Conservation (phyloP, 37 sponge, comb jelly and placozoan species). For the Haliclona indistincta region DNA sequence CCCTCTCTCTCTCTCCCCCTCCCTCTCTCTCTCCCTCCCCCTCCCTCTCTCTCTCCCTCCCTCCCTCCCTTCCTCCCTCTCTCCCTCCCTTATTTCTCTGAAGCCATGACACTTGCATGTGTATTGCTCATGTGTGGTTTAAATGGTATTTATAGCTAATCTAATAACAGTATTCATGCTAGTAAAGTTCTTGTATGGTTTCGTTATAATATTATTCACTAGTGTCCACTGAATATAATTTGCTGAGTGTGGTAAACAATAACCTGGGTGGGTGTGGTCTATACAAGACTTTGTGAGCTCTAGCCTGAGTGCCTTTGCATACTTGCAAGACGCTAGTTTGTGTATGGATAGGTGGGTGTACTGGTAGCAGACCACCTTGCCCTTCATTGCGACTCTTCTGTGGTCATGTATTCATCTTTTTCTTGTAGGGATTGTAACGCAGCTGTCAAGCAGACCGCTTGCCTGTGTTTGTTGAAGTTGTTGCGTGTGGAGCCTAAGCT, state of each 20-base stretch:
- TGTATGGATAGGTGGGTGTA: no score
- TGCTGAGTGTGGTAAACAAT: neutral
- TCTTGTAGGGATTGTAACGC: constrained; percentile 48
- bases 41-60: neutral
- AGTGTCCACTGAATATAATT: neutral
- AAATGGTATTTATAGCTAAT: no score
- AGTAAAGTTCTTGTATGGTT: no score
- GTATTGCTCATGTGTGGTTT: no score
- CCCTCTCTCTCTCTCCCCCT: neutral
- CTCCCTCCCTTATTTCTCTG: no score
- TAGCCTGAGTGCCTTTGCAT: no score
- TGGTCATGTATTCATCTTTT: neutral
- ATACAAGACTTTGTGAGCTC: no score
- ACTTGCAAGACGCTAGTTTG: no score
- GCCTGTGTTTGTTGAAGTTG: constrained; percentile 82
- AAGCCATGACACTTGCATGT: no score
- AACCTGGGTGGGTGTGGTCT: neutral
- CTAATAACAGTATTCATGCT: no score
- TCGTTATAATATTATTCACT: no score
- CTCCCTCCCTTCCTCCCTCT: neutral
- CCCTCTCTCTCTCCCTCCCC: neutral
- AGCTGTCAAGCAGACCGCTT: constrained; percentile 91
- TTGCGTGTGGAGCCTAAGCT: constrained; percentile 62
- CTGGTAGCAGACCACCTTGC: neutral
- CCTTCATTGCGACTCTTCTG: neutral